Percentiles rank a stretch among this genome's conserved stretches.
Conservation (phyloP, 2,113 vertebrate genomes). For the Colaptes auratus region DNA sequence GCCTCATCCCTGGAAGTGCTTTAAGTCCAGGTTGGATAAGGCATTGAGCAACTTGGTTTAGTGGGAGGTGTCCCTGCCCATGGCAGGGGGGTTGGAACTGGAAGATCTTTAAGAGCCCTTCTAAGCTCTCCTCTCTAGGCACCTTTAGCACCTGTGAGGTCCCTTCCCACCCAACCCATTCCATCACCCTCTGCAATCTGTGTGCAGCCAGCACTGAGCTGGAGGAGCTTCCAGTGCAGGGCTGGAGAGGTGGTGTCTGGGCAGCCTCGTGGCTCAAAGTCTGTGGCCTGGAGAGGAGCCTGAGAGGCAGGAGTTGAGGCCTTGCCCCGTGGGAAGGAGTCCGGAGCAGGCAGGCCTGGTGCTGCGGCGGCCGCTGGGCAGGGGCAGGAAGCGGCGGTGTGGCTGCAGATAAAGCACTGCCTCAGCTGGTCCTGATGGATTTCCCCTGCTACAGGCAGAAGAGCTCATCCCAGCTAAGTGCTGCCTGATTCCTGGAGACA, state of each 20-base stretch:
- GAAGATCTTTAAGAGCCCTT: too few species aligned
- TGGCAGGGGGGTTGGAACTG: too few species aligned
- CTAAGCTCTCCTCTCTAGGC: too few species aligned
- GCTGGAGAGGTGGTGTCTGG: neutral
- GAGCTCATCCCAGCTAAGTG: neutral
- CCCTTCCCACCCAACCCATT: too few species aligned
- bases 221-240: neutral
- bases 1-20: too few species aligned
- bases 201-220: neutral
- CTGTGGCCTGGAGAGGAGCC: neutral
- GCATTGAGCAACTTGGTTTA: too few species aligned
- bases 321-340: neutral
- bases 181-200: too few species aligned
- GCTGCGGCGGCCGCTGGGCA: neutral
- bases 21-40: too few species aligned
- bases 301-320: neutral
- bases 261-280: accelerated
- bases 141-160: too few species aligned
- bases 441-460: neutral
- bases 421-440: neutral
- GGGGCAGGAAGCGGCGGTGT: slow-evolving; percentile 17
- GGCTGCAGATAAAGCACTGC: neutral
- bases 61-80: too few species aligned
- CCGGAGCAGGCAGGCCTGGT: neutral
- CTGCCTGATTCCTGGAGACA: neutral